Conservation (phyloP, 2,888 invertebrate species). For the Drosophila mimica region DNA sequence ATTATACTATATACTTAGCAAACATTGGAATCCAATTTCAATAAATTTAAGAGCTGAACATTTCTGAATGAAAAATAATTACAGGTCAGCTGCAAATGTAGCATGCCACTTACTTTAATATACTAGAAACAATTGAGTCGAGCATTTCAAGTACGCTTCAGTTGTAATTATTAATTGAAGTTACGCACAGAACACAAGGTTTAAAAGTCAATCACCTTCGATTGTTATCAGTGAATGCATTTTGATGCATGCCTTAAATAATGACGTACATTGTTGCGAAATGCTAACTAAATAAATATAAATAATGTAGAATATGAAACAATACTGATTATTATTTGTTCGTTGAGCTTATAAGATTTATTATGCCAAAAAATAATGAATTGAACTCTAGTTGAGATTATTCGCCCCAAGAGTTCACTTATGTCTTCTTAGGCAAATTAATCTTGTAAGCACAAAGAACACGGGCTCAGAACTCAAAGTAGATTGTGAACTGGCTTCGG, state of each 20-base stretch:
- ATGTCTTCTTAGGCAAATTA: background rate
- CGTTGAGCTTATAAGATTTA: background rate
- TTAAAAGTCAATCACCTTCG: slow-evolving; percentile 28
- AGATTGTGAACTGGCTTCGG: background rate
- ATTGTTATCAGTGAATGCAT: slow-evolving; percentile 24
- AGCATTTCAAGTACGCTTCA: background rate
- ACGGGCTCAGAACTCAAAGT: background rate
- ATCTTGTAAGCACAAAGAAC: background rate
- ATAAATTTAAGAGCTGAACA: background rate
- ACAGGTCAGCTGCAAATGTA: background rate
- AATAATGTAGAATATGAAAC: background rate
- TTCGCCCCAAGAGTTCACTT: background rate
- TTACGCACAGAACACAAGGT: background rate
- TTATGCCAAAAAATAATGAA: background rate
- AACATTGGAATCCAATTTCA: background rate
- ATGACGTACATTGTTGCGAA: slow-evolving; percentile 8
- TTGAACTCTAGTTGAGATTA: background rate
- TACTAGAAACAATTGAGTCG: background rate
- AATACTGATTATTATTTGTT: background rate
- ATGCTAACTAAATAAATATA: background rate
- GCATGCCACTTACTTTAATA: background rate
- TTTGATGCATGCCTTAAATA: slow-evolving; percentile 31
- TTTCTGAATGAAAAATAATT: background rate
- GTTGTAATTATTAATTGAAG: background rate
- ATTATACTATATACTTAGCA: too few species aligned